These are phyloP conservation scores for Xestoiulus laeticollis DNA, from an alignment of 2,888 invertebrate genomes.

Conservation along the genomic window DNA sequence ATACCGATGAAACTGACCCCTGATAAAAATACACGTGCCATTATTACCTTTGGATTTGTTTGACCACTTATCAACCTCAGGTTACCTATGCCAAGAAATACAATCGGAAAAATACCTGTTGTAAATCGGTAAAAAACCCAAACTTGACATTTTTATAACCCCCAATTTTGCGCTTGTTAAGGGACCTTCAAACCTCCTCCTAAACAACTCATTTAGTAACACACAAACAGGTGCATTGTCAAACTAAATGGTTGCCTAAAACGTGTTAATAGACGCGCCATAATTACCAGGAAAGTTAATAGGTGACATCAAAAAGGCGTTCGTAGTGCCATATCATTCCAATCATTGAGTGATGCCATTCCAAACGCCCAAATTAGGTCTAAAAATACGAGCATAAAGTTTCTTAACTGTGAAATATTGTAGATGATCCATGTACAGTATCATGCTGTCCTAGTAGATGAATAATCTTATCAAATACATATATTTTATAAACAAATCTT, in stretches of 20 bases:
- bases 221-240: neutral
- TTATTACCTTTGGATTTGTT: neutral
- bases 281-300: neutral
- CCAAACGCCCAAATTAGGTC: too few species aligned
- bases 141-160: constrained; percentile 1
- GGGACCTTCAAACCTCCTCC: neutral
- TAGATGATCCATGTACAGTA: too few species aligned
- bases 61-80: constrained; percentile 8
- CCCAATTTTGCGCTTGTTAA: constrained; percentile 6
- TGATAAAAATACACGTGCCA: neutral
- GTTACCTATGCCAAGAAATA: neutral
- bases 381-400: too few species aligned
- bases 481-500: too few species aligned
- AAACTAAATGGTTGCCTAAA: neutral
- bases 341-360: too few species aligned
- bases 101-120: constrained; percentile 2
- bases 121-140: neutral
- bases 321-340: neutral
- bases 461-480: too few species aligned
- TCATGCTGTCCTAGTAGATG: too few species aligned
- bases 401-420: too few species aligned
- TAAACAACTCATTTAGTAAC: neutral
- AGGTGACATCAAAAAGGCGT: neutral
- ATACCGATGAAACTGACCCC: neutral
- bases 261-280: neutral